phyloP scores from a whole-genome alignment of 2,888 invertebrate species.

The Hypomecis punctinalis region DNA sequence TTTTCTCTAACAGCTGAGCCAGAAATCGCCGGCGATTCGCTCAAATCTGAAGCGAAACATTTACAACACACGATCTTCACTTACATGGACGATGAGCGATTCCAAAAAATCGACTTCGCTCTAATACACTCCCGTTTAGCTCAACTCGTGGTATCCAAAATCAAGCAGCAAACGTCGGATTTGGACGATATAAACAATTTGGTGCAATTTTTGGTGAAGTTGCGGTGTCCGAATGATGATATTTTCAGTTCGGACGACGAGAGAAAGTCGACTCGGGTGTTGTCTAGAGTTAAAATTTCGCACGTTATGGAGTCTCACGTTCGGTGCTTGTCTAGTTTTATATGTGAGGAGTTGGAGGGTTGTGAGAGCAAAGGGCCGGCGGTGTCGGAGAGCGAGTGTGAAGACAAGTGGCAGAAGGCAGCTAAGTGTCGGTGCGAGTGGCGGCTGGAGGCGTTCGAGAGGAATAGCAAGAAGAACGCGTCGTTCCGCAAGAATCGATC shows the following conservation, averaged over 20 bases:
- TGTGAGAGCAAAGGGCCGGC: conserved; percentile 75
- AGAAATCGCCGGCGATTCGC: conserved; percentile 82
- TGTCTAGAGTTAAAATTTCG: conserved; percentile 62
- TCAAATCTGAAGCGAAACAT: conserved; percentile 89
- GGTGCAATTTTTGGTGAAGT: conserved; percentile 69
- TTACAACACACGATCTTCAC: conserved; percentile 88
- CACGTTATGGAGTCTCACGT: conserved; percentile 72
- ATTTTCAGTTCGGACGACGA: conserved; percentile 86
- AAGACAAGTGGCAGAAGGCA: conserved; percentile 84
- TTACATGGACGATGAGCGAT: conserved; percentile 88
- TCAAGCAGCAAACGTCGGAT: conserved; percentile 77
- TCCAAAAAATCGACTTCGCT: conserved; percentile 86
- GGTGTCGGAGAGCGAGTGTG: conserved; percentile 84
- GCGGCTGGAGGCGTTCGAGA: conserved; percentile 81
- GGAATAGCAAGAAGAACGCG: conserved; percentile 80
- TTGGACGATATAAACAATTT: conserved; percentile 72
- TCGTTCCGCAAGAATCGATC: conserved; percentile 83
- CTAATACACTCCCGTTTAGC: conserved; percentile 88
- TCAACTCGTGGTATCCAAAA: conserved; percentile 85
- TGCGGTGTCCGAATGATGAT: conserved; percentile 79
- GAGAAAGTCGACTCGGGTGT: conserved; percentile 61
- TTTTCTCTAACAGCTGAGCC: conserved; percentile 84
- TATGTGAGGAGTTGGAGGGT: conserved; percentile 71
- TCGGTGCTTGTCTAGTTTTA: conserved; percentile 74
- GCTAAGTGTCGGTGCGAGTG: conserved; percentile 87